A percentile compares a stretch with the other conserved stretches of the same genome.
Conservation (phyloP, 2,888 invertebrate species). For the Zootermopsis nevadensis region DNA sequence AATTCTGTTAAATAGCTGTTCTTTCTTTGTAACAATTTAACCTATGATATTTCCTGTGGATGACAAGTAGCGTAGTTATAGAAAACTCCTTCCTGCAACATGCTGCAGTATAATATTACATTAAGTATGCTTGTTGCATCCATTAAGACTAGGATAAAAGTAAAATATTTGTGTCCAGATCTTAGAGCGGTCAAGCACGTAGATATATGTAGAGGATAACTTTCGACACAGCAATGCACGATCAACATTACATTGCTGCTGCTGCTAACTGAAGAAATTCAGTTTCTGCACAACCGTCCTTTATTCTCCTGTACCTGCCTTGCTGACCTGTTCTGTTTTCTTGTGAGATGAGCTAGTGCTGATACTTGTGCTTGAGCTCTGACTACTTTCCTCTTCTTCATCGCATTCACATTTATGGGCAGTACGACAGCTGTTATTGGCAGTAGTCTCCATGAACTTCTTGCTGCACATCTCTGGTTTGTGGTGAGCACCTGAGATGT, state of each 20-base stretch:
- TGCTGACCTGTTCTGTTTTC: neutral
- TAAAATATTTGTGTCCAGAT: neutral
- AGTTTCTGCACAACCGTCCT: too few species aligned
- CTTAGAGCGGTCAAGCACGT: too few species aligned
- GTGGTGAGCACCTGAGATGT: constrained; percentile 25
- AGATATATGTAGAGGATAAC: too few species aligned
- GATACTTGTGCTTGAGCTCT: constrained; percentile 7
- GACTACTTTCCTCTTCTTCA: constrained; percentile 14
- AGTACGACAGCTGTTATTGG: constrained; percentile 10
- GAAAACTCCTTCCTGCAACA: neutral
- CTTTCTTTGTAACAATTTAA: too few species aligned
- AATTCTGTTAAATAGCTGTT: too few species aligned
- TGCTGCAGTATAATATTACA: neutral
- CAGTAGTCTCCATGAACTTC: neutral
- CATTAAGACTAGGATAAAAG: neutral
- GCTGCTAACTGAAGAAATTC: too few species aligned
- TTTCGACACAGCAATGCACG: too few species aligned
- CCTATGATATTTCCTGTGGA: too few species aligned
- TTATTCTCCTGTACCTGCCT: too few species aligned
- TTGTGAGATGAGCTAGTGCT: constrained; percentile 4
- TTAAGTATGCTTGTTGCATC: neutral
- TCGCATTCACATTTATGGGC: constrained; percentile 22
- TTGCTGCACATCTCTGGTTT: constrained; percentile 14
- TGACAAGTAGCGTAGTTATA: too few species aligned
- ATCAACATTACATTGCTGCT: too few species aligned